These are phyloP conservation scores for Steatornis caripensis DNA, from an alignment of 2,113 vertebrate species.

Conservation along the genomic window DNA sequence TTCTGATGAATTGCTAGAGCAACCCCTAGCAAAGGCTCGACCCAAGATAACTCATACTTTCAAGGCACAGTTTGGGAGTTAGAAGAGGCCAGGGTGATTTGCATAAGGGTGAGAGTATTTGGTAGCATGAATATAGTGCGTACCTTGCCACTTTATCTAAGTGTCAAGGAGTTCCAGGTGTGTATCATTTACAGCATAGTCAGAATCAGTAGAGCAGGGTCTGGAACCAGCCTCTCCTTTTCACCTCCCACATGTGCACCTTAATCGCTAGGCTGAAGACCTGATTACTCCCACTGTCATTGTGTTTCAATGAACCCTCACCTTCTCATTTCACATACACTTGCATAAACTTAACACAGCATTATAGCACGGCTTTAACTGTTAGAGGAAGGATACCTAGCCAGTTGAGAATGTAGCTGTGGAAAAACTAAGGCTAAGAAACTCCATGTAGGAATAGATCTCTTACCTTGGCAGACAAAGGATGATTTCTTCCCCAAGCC, in stretches of 20 bases:
- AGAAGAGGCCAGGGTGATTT: not conserved
- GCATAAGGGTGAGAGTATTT: not conserved
- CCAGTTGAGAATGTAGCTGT: not conserved
- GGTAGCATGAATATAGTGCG: not conserved
- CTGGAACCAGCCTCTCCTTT: not conserved
- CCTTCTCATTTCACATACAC: not conserved
- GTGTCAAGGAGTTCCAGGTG: not conserved
- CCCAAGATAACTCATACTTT: not conserved
- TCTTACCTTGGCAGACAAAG: not conserved
- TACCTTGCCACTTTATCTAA: not conserved
- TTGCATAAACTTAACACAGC: not conserved
- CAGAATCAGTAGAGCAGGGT: not conserved
- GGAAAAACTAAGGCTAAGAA: not conserved
- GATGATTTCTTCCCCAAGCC: not conserved
- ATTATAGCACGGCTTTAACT: not conserved
- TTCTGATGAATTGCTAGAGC: not conserved
- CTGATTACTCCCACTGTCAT: not conserved
- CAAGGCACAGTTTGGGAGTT: not conserved
- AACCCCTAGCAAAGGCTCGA: not conserved
- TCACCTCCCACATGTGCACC: not conserved
- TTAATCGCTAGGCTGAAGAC: not conserved
- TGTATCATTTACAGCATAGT: not conserved
- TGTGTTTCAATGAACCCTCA: not conserved
- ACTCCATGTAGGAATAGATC: not conserved
- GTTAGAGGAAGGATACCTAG: not conserved